Base-by-base conservation (phyloP, 2,113 vertebrate species). In the Cryptotis parvus region DNA sequence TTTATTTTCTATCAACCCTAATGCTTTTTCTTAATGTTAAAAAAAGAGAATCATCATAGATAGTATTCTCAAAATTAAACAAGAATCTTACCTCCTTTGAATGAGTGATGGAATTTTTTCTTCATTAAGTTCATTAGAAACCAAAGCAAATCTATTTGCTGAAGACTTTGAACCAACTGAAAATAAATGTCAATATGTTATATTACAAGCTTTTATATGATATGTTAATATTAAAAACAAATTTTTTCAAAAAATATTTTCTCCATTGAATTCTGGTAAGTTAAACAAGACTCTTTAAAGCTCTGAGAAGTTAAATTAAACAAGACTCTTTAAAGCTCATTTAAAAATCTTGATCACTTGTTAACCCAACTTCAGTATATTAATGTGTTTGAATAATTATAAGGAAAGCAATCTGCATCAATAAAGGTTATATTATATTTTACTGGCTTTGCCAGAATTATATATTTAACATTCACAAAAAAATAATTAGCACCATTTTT, bases 41-140 rank as follows among this genome's bases (percentile, higher is more conserved):
- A 90, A 87, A 84, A 24, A 41, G 26, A 66, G 79, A 79, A 24
- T 27, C 27, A 89, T 83, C 65, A 87, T 82, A 49, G 72, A 91
- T 94, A 18, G 4, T 76, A 77, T 68, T 87, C 9, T 37, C 52
- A 27, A 93, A 92, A 94, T 68, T 90, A 92, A 92, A 58, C 35
- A 76, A 87, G 91, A 79, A 55, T 89, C 94, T 97, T 98, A 98
- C 98, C 98, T 98, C 83, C 83, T 31, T 89, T 95, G 73, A 84
- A 39, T 75, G 96, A 96, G 79, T 77, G 79, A 81, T 68, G 91
- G 55, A 39, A 87, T 84, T 91, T 93, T n/a, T 69, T 96, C 96
- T 72, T 91, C 96, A 55, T 85, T 89, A 85, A 76, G n/a, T 26
- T 84, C 39, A 24, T 75, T 45, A 78, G 85, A 41, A 26, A 63